Evolutionary conservation across 2,888 invertebrate genomes (phyloP), one percentile per base, ranked within the genome.

Genomic region (Pimpla rufipes): DNA sequence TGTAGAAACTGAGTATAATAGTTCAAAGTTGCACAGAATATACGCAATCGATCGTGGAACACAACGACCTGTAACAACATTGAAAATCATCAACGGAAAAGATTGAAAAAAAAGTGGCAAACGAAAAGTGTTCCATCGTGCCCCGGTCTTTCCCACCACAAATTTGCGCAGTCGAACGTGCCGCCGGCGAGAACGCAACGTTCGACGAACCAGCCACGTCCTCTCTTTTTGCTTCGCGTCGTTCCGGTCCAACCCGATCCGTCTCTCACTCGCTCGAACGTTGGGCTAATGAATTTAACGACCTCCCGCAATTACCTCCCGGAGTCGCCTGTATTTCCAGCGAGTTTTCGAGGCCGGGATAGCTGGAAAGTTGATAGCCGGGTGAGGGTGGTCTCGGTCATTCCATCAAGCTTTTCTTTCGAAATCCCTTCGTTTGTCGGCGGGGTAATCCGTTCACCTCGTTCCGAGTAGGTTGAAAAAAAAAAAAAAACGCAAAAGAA

Each of bases 271-370:
- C 16, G 8, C n/a, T 50, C 16, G 68, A 77, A 71, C 75, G 79
- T 67, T 68, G 64, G 71, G 52, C 62, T 74, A 74, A 83, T 74
- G 66, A 80, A 77, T 80, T 83, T 74, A 77, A 74, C 68, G 77
- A 83, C 77, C 55, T 45, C 55, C 77, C 62, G n/a, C 80, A 77
- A 83, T 83, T 80, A 74, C 77, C 74, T 68, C 77, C 59, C 40
- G 67, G 45, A 67, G 52, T 40, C 18, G 37, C 64, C 23, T 83
- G 57, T 42, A 62, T 70, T 59, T 75, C 37, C 70, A 55, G 37
- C 59, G 21, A n/a, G n/a, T n/a, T n/a, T 50, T 18, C 11, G 18
- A 6, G 16, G 18, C 10, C 10, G 13, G 8, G 21, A 55, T 6
- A 13, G 18, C 47, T 50, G 21, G 13, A 21, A 37, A 50, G 2